Evolutionary conservation across 2,113 vertebrate genomes (phyloP).

Genomic region (Sinocyclocheilus grahami): DNA sequence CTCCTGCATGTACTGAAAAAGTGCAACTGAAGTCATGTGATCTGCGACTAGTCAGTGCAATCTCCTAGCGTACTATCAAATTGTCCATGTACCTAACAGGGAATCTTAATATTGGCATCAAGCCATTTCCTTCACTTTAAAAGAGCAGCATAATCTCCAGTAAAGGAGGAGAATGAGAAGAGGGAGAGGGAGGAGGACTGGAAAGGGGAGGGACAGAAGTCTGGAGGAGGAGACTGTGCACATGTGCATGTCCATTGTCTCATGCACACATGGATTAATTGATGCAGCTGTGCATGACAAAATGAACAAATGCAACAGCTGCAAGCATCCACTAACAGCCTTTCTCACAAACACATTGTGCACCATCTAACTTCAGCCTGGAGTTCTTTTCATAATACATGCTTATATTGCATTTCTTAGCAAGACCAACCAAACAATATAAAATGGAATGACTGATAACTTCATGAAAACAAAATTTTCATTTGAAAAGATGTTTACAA

Average conservation of each 20-base stretch:
- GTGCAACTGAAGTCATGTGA: neutral
- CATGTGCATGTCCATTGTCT: conserved; percentile 3
- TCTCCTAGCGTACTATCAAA: neutral
- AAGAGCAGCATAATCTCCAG: neutral
- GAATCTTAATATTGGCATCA: neutral
- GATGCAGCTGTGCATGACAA: neutral
- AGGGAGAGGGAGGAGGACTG: conserved; percentile 25
- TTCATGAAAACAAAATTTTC: neutral
- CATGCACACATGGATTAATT: conserved; percentile 2
- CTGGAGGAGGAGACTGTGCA: neutral
- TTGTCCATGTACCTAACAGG: neutral
- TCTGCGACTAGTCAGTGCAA: neutral
- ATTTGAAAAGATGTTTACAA: neutral
- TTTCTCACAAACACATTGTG: neutral
- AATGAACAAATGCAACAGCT: neutral
- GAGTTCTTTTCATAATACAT: neutral
- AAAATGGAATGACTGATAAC: neutral
- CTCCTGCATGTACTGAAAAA: too few species aligned
- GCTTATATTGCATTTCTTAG: neutral
- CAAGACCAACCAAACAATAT: neutral
- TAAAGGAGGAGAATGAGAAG: conserved; percentile 13
- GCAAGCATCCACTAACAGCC: neutral
- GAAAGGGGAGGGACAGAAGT: neutral
- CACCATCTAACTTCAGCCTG: neutral
- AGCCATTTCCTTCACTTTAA: neutral